Percentiles rank a stretch among this genome's conserved stretches.
Evolutionary conservation across 1,140 invertebrate genomes (phyloP).

Genomic region (Pseudomyrmex flavicornis): DNA sequence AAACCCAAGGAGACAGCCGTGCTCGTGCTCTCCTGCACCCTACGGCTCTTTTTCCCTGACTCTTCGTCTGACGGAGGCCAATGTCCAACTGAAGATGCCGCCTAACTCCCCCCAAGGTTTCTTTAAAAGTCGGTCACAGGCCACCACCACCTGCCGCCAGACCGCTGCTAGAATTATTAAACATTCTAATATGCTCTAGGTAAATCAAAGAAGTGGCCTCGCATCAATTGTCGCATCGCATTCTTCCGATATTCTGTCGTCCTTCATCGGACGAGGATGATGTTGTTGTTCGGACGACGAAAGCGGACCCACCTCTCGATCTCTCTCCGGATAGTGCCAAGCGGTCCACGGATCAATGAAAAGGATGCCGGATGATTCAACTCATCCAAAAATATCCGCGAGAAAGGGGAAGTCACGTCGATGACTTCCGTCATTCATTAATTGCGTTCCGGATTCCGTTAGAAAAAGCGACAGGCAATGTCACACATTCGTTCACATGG

Average conservation of each 20-base stretch:
- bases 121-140: constrained; percentile 82
- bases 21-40: constrained; percentile 74
- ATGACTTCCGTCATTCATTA: constrained; percentile 27
- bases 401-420: neutral
- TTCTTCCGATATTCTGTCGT: constrained; percentile 1
- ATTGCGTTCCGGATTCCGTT: constrained; percentile 51
- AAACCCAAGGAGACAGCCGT: constrained; percentile 40
- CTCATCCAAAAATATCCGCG: constrained; percentile 10
- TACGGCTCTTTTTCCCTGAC: constrained; percentile 81
- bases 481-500: neutral
- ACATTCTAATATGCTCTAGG: constrained; percentile 76
- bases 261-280: constrained; percentile 5
- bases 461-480: constrained; percentile 46
- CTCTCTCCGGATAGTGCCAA: constrained; percentile 31
- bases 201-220: constrained; percentile 65
- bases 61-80: constrained; percentile 84
- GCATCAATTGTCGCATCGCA: constrained; percentile 11
- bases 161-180: constrained; percentile 79
- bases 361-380: constrained; percentile 53
- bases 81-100: constrained; percentile 84
- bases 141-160: constrained; percentile 77
- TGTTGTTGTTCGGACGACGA: constrained; percentile 14
- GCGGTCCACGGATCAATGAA: constrained; percentile 33
- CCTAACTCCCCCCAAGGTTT: constrained; percentile 82
- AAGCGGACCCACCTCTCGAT: constrained; percentile 36